These are phyloP conservation scores for Macrotrachela quadricornifera DNA, from an alignment of 1,140 invertebrate genomes.

Conservation along the genomic window DNA sequence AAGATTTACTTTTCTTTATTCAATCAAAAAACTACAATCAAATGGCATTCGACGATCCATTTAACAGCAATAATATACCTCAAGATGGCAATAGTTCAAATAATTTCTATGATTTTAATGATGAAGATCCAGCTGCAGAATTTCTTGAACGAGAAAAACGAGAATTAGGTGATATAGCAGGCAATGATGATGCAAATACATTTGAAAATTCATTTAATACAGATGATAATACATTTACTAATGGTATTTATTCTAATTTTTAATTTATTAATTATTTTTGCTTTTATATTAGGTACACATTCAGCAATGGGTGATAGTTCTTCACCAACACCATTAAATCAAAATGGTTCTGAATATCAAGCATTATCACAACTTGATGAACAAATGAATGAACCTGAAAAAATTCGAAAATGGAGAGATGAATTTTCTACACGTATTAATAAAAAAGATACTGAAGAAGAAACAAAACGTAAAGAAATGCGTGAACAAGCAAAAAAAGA, in stretches of 20 bases:
- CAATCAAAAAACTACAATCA: too few relatives aligned
- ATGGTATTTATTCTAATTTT: background rate
- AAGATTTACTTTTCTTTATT: too few relatives aligned
- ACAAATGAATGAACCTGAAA: slow-evolving; percentile 54
- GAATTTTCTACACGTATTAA: slow-evolving; percentile 64
- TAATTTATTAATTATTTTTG: background rate
- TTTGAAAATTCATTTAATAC: background rate
- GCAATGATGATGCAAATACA: too few relatives aligned
- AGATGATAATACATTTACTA: background rate
- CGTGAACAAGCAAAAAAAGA: slow-evolving; percentile 26
- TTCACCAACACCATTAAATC: background rate
- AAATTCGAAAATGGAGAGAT: slow-evolving; percentile 73
- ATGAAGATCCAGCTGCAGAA: background rate
- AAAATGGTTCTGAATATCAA: slow-evolving; percentile 12
- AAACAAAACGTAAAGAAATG: slow-evolving; percentile 31
- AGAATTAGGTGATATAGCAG: too few relatives aligned
- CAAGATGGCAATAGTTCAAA: too few relatives aligned
- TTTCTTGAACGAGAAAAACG: too few relatives aligned
- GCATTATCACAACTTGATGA: slow-evolving; percentile 35
- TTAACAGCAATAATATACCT: too few relatives aligned
- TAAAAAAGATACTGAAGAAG: slow-evolving; percentile 75
- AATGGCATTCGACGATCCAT: too few relatives aligned
- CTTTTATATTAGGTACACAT: background rate
- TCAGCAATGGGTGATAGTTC: background rate
- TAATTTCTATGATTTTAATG: background rate